Conservation (phyloP, 2,797 vertebrate genomes). For the Smutsia temminckii region DNA sequence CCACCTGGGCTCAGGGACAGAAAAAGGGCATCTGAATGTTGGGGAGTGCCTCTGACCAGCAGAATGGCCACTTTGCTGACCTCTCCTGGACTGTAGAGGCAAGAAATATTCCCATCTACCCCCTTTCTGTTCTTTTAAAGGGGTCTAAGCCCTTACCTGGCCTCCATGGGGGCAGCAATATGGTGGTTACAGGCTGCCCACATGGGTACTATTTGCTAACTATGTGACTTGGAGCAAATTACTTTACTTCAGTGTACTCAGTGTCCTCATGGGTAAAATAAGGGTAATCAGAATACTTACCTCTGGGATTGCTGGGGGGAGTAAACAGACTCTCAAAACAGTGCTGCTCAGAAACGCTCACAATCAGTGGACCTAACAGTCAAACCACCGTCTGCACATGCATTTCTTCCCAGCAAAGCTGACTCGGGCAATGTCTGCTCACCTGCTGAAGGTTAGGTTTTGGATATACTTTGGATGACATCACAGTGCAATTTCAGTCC, state of each 20-base stretch:
- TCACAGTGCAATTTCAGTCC: accelerated
- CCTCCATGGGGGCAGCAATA: background rate
- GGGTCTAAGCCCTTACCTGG: accelerated
- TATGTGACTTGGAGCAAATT: background rate
- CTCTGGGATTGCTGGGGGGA: background rate
- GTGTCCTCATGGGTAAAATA: background rate
- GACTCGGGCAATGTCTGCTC: background rate
- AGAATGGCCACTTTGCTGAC: background rate
- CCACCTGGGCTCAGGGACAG: background rate
- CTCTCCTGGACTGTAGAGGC: background rate
- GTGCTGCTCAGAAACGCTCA: background rate
- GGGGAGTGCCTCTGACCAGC: too few relatives aligned
- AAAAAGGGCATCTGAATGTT: background rate
- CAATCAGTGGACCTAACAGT: accelerated
- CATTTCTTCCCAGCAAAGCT: background rate
- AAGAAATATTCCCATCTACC: background rate
- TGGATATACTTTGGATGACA: background rate
- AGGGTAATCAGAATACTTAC: background rate
- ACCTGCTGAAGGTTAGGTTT: background rate
- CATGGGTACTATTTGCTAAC: background rate
- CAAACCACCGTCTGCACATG: accelerated
- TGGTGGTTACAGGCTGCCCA: background rate
- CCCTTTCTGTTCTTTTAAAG: background rate
- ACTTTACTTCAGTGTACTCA: background rate
- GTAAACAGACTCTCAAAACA: background rate